Percentiles rank a stretch among this genome's conserved stretches.
phyloP scores from a whole-genome alignment of 2,797 vertebrate species.

The Urocyon cinereoargenteus region DNA sequence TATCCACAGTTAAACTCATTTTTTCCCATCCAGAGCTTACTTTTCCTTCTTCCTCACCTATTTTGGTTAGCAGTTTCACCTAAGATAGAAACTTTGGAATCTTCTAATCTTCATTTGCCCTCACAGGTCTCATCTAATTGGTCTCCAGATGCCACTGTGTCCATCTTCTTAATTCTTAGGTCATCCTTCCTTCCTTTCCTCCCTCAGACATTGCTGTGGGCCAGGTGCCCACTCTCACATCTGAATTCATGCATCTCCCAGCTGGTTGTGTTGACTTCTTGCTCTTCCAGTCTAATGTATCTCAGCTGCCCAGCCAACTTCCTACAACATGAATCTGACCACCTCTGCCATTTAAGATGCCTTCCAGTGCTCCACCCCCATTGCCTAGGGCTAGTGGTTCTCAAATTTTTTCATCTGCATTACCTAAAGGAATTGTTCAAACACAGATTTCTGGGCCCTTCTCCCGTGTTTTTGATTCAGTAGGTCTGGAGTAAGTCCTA shows the following conservation, averaged over 20 bases:
- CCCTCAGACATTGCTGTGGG: neutral
- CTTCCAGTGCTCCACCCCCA: neutral
- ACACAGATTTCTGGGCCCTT: neutral
- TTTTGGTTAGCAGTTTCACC: neutral
- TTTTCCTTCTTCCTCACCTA: neutral
- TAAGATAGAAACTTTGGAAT: neutral
- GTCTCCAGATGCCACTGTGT: neutral
- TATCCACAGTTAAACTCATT: neutral
- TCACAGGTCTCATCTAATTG: neutral
- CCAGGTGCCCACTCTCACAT: neutral
- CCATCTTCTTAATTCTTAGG: neutral
- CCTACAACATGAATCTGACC: neutral
- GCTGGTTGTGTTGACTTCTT: neutral
- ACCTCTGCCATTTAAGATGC: neutral
- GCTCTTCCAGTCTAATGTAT: neutral
- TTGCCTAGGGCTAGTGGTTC: neutral
- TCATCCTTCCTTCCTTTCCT: neutral
- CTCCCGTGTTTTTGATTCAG: neutral
- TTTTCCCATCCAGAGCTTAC: neutral
- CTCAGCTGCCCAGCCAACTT: neutral
- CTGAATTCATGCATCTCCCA: neutral
- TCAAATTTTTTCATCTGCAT: neutral
- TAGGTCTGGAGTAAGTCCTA: neutral
- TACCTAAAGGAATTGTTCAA: neutral
- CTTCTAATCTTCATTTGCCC: neutral